A percentile compares a stretch with the other conserved stretches of the same genome.
Evolutionary conservation across 2,113 vertebrate species (phyloP).

Genomic region (Prochilodus magdalenae): DNA sequence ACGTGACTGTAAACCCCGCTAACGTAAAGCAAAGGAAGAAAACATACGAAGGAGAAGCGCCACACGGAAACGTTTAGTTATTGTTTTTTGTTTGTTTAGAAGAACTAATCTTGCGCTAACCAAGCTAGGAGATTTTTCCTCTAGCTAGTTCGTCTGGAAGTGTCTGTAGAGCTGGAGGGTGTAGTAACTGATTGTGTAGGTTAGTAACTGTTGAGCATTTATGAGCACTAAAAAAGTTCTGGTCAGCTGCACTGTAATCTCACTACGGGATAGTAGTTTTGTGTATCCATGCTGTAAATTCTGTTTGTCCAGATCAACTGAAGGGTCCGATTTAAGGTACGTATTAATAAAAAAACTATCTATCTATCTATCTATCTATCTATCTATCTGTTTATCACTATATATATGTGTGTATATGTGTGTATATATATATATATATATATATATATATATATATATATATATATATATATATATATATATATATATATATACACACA

Average conservation of each 20-base stretch:
- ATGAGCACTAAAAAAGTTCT: slow-evolving; percentile 66
- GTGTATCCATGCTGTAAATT: slow-evolving; percentile 70
- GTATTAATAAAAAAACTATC: background rate
- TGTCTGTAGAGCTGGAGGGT: too few species aligned
- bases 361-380: background rate
- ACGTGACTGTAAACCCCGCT: background rate
- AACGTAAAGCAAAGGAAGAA: background rate
- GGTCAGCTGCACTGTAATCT: slow-evolving; percentile 67
- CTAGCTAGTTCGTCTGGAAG: too few species aligned
- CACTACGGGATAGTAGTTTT: slow-evolving; percentile 62
- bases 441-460: too few species aligned
- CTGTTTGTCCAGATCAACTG: slow-evolving; percentile 67
- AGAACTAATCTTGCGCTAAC: too few species aligned
- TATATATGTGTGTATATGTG: too few species aligned
- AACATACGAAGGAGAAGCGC: background rate
- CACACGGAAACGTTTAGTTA: background rate
- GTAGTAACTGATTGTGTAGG: too few species aligned
- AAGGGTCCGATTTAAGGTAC: slow-evolving; percentile 28
- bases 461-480: too few species aligned
- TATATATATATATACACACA: too few species aligned
- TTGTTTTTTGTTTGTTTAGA: background rate
- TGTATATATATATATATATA: too few species aligned
- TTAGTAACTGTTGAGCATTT: too few species aligned
- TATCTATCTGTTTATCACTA: too few species aligned
- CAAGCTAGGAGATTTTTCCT: too few species aligned